Conservation (phyloP, 1,140 invertebrate genomes). For the Gerris buenoi region DNA sequence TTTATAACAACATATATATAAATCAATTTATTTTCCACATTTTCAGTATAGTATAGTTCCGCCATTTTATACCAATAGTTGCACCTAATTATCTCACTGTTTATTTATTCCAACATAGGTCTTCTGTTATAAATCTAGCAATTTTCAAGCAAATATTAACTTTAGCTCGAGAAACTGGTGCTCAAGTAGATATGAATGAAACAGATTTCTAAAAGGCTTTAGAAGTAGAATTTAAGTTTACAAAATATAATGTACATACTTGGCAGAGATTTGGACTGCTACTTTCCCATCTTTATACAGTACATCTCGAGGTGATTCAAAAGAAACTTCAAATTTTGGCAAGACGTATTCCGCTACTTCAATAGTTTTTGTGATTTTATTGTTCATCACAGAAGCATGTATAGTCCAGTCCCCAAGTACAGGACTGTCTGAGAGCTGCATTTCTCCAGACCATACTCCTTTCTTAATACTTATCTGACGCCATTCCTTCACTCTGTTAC, state of each 20-base stretch:
- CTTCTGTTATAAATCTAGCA: no score
- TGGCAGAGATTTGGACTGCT: slow-evolving; percentile 60
- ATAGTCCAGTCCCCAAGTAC: slow-evolving; percentile 82
- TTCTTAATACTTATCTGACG: slow-evolving; percentile 44
- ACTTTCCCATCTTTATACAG: slow-evolving; percentile 64
- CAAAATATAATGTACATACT: slow-evolving; percentile 43
- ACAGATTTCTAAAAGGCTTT: no score
- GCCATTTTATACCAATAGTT: no score
- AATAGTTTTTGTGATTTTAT: slow-evolving; percentile 53
- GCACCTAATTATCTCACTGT: no score
- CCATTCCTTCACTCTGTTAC: slow-evolving; percentile 71
- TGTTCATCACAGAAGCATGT: slow-evolving; percentile 41
- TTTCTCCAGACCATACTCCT: slow-evolving; percentile 61
- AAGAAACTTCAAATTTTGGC: slow-evolving; percentile 77
- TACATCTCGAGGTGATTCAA: slow-evolving; percentile 62
- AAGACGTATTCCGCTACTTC: slow-evolving; percentile 81
- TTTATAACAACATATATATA: no score
- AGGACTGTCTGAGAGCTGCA: slow-evolving; percentile 65
- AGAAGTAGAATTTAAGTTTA: no score
- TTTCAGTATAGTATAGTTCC: no score
- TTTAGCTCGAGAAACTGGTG: no score
- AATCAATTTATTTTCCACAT: no score
- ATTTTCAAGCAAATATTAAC: no score
- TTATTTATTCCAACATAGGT: no score
- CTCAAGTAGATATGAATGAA: no score